Percentiles rank a stretch among this genome's conserved stretches.
These are phyloP conservation scores for Chaetodon trifascialis DNA, from an alignment of 2,113 vertebrate species.

Conservation along the genomic window DNA sequence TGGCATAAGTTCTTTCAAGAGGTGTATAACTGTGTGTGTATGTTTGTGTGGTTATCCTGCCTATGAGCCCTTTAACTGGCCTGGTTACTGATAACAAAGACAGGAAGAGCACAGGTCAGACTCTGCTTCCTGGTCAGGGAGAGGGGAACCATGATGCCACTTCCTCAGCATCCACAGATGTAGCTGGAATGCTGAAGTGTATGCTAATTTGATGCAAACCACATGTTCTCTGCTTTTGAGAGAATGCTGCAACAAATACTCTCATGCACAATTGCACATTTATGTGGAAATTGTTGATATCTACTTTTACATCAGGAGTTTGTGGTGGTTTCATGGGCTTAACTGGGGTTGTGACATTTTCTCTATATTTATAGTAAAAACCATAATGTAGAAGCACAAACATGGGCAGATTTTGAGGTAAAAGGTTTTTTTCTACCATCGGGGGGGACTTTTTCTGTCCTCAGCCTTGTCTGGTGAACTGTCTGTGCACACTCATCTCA, in stretches of 20 bases:
- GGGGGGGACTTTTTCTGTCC: neutral
- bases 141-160: slow-evolving; percentile 42
- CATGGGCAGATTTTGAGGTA: neutral
- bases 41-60: slow-evolving; percentile 43
- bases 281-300: neutral
- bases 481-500: neutral
- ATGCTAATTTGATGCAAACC: neutral
- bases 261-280: neutral
- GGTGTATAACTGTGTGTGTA: slow-evolving; percentile 1
- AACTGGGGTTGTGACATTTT: neutral
- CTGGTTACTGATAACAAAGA: slow-evolving; percentile 78
- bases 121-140: slow-evolving; percentile 60
- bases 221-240: neutral
- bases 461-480: slow-evolving; percentile 10
- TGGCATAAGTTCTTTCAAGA: neutral
- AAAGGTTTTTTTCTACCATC: neutral
- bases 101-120: slow-evolving; percentile 75
- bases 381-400: neutral
- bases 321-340: neutral
- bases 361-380: neutral
- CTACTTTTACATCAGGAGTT: slow-evolving; percentile 3
- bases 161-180: slow-evolving; percentile 5
- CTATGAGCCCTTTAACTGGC: slow-evolving; percentile 33
- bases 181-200: neutral
- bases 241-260: neutral